Conservation (phyloP, 1,140 invertebrate species). For the Metaphire vulgaris region DNA sequence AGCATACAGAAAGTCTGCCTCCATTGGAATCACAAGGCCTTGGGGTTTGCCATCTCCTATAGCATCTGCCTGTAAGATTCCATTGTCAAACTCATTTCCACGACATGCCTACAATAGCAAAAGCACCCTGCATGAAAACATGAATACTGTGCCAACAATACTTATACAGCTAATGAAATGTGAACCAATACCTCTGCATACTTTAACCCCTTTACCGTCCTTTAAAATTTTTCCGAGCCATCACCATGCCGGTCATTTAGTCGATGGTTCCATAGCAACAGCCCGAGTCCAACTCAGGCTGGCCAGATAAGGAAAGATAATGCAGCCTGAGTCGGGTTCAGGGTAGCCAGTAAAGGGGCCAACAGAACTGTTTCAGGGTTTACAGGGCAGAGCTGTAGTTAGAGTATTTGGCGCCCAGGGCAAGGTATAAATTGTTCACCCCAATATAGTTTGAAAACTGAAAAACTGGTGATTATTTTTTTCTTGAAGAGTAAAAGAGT, state of each 20-base stretch:
- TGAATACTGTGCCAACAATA: background rate
- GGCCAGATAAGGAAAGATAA: no score
- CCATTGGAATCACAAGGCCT: slow-evolving; percentile 66
- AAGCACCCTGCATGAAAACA: background rate
- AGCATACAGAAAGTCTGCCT: slow-evolving; percentile 88
- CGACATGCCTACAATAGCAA: slow-evolving; percentile 45
- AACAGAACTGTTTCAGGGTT: no score
- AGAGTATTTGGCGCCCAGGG: no score
- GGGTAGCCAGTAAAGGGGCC: no score
- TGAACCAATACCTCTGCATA: background rate
- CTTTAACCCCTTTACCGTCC: background rate
- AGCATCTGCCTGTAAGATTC: slow-evolving; percentile 40
- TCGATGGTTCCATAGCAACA: background rate
- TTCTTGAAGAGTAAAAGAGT: no score
- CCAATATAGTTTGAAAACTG: no score
- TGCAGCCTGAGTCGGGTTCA: no score
- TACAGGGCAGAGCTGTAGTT: no score
- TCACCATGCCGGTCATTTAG: background rate
- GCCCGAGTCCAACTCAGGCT: background rate
- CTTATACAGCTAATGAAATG: background rate
- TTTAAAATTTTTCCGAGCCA: background rate
- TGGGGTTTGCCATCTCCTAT: slow-evolving; percentile 35
- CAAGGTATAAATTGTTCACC: no score
- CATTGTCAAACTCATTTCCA: slow-evolving; percentile 44
- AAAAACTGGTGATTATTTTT: no score